Base-by-base conservation (phyloP, 2,113 vertebrate genomes). In the Sakesphorus luctuosus region DNA sequence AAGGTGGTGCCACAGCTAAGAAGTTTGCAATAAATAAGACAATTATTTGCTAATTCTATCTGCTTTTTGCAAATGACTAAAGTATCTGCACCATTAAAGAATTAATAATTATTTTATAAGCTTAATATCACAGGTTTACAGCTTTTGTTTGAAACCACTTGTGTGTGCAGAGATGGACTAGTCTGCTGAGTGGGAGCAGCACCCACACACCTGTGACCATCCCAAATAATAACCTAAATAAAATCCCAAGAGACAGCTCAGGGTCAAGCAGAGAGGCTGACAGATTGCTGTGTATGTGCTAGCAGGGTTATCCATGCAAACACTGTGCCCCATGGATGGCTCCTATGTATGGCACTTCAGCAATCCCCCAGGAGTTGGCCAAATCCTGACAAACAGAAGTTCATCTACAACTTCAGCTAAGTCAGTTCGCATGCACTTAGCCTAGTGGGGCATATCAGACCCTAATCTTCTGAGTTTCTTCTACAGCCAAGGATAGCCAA, bases 1-100 rank as follows among this genome's bases (percentile, higher is more conserved):
- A 98, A 98, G 98, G 96, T 98, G 98, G 98, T 97, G 98, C 98
- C 98, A 93, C 97, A 95, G 97, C 96, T 97, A 98, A 96, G 81
- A 96, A 95, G 61, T 97, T 98, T 91, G 81, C 71, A 52, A 26
- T 65, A 69, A 95, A 52, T 50, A 73, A 76, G 19, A 38, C 71
- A 61, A 47, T 3, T 28, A 47, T 67, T 82, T 55, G 71, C 7
- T 55, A 43, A 46, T 83, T 87, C 75, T 71, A 2, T n/a, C 56
- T 82, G 47, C 12, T 77, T 73, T 94, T 93, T 80, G 9, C 61
- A 71, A 58, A 40, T 68, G 56, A 63, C 46, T 83, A 1, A 78
- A 84, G 8, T 66, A 59, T 46, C 36, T 90, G 15, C 43, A 8
- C 76, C 31, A 4, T 66, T 80, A 53, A 61, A 36, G 28, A 83